These are phyloP conservation scores for Apocrypta bakeri DNA, from an alignment of 1,140 invertebrate genomes.

Conservation along the genomic window DNA sequence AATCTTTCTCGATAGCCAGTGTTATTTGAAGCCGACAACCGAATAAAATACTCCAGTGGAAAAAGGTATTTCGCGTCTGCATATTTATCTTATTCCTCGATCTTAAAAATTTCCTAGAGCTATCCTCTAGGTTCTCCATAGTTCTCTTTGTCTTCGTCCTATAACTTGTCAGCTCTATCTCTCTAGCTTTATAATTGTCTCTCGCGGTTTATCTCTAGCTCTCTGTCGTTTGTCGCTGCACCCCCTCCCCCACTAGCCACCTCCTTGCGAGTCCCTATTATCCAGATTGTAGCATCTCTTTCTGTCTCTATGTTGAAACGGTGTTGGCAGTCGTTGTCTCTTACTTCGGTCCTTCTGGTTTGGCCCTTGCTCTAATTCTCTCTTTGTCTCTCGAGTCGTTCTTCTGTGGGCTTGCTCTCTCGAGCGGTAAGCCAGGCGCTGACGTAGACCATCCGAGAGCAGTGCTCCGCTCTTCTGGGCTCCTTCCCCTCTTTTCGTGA, in stretches of 20 bases:
- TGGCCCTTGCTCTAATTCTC: conserved; percentile 4
- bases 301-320: not conserved
- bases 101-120: not conserved
- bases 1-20: too few species aligned
- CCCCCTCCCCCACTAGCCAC: too few species aligned
- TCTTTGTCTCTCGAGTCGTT: not conserved
- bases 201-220: not conserved
- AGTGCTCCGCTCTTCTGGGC: not conserved
- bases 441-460: not conserved
- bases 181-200: not conserved
- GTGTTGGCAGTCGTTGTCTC: not conserved
- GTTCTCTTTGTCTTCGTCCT: not conserved
- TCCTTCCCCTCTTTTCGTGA: conserved; percentile 13
- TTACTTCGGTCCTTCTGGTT: not conserved
- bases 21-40: too few species aligned
- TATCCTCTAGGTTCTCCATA: not conserved
- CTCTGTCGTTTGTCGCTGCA: not conserved
- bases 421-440: not conserved
- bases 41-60: too few species aligned
- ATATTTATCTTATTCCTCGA: not conserved
- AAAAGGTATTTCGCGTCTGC: too few species aligned
- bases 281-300: not conserved
- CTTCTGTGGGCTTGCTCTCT: not conserved
- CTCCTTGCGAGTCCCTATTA: not conserved
- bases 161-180: not conserved